phyloP scores from a whole-genome alignment of 2,888 invertebrate species.

The Drosophila borealis region DNA sequence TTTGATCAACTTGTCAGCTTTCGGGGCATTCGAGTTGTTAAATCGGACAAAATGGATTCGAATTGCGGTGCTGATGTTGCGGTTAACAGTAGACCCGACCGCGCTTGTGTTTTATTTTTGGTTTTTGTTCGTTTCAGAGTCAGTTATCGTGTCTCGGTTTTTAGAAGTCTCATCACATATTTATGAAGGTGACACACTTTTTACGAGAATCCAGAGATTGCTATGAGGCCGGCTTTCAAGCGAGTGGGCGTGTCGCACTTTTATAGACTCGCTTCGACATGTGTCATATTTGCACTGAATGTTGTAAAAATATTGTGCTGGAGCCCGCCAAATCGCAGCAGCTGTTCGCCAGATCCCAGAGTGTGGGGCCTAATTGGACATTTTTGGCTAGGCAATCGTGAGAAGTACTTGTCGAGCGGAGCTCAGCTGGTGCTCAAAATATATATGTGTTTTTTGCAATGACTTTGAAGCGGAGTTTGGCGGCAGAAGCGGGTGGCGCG shows the following conservation, averaged over 20 bases:
- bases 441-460: neutral
- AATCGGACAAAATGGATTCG: conserved; percentile 50
- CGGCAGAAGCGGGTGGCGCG: conserved; percentile 22
- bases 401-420: conserved; percentile 22
- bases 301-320: conserved; percentile 6
- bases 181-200: conserved; percentile 69
- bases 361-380: conserved; percentile 46
- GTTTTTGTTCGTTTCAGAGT: neutral
- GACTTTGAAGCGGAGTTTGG: conserved; percentile 41
- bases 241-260: neutral
- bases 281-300: conserved; percentile 20
- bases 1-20: conserved; percentile 32
- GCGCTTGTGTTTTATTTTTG: too few relatives aligned
- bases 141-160: conserved; percentile 10
- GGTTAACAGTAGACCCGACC: conserved; percentile 6
- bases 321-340: conserved; percentile 18
- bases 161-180: conserved; percentile 65
- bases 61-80: conserved; percentile 35
- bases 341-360: conserved; percentile 17
- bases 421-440: conserved; percentile 52
- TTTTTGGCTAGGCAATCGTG: conserved; percentile 46
- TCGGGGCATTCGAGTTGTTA: conserved; percentile 35
- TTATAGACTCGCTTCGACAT: conserved; percentile 10
- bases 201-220: conserved; percentile 45
- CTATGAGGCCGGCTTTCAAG: too few relatives aligned